These are phyloP conservation scores for Popillia japonica DNA, from an alignment of 1,140 invertebrate species.

Conservation along the genomic window DNA sequence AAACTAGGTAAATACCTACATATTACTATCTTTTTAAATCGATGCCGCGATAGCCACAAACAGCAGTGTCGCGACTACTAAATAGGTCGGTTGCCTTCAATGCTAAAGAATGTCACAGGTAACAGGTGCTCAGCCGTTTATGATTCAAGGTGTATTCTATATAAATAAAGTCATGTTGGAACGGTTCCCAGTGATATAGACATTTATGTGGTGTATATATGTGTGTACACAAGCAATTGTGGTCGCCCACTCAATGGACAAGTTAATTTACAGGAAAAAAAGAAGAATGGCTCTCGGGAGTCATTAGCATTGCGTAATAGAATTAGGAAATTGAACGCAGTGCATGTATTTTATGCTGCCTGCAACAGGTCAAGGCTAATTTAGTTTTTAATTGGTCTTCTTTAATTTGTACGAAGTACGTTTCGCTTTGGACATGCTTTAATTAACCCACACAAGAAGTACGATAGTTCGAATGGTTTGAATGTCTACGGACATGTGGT, in stretches of 20 bases:
- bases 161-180: constrained; percentile 32
- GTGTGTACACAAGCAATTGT: background rate
- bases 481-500: background rate
- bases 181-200: constrained; percentile 27
- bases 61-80: background rate
- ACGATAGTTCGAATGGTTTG: background rate
- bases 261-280: constrained; percentile 12
- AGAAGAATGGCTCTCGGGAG: background rate
- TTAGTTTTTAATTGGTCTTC: constrained; percentile 19
- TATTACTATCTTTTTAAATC: background rate
- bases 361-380: constrained; percentile 28
- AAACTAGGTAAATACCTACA: background rate
- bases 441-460: background rate
- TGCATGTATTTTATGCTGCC: background rate
- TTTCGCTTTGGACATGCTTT: background rate
- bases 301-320: constrained; percentile 20
- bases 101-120: constrained; percentile 24
- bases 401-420: constrained; percentile 25
- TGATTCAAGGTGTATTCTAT: constrained; percentile 34
- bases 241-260: background rate
- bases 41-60: background rate
- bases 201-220: background rate
- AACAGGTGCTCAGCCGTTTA: constrained; percentile 10
- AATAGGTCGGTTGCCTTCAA: background rate
- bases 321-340: constrained; percentile 19